phyloP scores from a whole-genome alignment of 2,888 invertebrate genomes.

The Nemurella pictetii region DNA sequence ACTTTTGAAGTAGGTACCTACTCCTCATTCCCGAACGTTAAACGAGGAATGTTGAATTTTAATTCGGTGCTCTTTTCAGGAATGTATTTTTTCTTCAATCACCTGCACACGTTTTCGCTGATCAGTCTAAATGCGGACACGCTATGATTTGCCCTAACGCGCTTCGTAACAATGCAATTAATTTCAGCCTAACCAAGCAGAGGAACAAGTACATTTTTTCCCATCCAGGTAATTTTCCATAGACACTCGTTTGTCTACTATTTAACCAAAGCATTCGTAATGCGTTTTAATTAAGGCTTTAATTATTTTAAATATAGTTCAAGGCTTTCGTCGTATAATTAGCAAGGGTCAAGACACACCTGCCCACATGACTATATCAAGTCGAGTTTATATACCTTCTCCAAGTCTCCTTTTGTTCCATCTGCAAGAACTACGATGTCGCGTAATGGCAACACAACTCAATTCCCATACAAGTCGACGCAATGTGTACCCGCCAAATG shows the following conservation, averaged over 20 bases:
- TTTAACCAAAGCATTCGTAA: neutral
- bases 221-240: neutral
- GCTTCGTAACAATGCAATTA: neutral
- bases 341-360: slow-evolving; percentile 22
- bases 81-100: neutral
- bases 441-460: neutral
- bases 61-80: neutral
- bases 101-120: neutral
- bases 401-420: neutral
- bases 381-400: neutral
- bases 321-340: slow-evolving; percentile 23
- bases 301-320: slow-evolving; percentile 33
- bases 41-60: neutral
- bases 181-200: neutral
- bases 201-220: neutral
- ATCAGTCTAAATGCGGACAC: neutral
- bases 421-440: neutral
- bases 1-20: neutral
- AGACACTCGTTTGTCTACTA: neutral
- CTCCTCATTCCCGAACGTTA: neutral
- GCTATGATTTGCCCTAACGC: neutral
- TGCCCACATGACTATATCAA: slow-evolving; percentile 1
- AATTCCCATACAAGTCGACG: neutral
- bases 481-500: neutral
- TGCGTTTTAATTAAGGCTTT: slow-evolving; percentile 20